phyloP scores from a whole-genome alignment of 2,797 vertebrate species.

The Ciconia nigra region DNA sequence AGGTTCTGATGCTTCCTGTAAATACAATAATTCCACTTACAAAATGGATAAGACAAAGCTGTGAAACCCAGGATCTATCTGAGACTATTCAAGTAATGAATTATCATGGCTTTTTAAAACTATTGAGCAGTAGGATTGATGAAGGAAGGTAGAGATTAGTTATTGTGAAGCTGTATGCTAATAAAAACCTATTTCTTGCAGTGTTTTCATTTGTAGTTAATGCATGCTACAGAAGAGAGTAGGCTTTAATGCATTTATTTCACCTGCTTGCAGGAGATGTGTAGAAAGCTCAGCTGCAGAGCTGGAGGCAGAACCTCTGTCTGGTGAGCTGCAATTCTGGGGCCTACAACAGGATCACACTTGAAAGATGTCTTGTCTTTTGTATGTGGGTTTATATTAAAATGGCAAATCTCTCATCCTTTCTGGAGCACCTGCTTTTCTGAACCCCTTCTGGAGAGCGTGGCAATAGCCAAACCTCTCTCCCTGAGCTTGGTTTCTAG shows the following conservation, averaged over 20 bases:
- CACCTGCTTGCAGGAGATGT: background rate
- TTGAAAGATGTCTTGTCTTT: background rate
- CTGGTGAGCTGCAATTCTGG: background rate
- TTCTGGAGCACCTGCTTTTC: background rate
- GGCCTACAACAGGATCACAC: background rate
- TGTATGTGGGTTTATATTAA: background rate
- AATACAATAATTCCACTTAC: background rate
- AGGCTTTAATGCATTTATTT: background rate
- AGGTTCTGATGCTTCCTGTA: background rate
- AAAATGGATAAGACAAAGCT: background rate
- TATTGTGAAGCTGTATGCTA: background rate
- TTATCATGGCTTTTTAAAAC: background rate
- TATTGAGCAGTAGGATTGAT: background rate
- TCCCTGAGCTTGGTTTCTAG: rapidly evolving
- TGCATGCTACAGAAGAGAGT: background rate
- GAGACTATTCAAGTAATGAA: background rate
- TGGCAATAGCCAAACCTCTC: background rate
- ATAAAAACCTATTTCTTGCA: background rate
- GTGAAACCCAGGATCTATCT: background rate
- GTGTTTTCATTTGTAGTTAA: background rate
- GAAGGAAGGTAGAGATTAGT: background rate
- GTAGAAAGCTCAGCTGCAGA: background rate
- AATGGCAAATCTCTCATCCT: background rate
- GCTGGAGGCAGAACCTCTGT: background rate
- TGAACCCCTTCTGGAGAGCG: background rate